Base-by-base conservation (phyloP, 2,113 vertebrate genomes). In the Alligator sinensis region DNA sequence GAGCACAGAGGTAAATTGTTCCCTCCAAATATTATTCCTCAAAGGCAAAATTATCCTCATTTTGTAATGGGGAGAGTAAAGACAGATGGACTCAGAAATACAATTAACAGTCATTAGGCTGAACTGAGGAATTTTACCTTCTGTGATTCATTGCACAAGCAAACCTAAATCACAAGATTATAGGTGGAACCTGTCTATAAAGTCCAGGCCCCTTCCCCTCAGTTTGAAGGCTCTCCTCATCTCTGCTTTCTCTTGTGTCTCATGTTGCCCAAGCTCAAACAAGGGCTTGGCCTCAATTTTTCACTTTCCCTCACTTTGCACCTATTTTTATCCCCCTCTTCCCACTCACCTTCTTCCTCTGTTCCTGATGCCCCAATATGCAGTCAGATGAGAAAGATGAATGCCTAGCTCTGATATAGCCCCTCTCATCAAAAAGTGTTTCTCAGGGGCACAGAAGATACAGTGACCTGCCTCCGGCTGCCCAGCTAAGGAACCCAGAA, bases 1-100 rank as follows among this genome's bases (percentile, higher is more conserved):
- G 25, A 63, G 62, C 38, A 68, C 10, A 58, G 3, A 9, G 19
- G 19, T n/a, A 13, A 5, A 4, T 1, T 0, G 0, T 16, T 34
- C 19, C 17, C 14, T 9, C 30, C 30, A 72, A 74, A 28, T 4
- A 57, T 22, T 61, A 9, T 6, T 21, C 11, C 14, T 24, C 5
- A n/a, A 27, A 21, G 54, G 55, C 11, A 34, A 4, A 2, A 64
- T 21, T 19, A 30, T 27, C 63, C 57, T 66, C 89, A n/a, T 38
- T 47, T 61, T 3, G 22, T 15, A 30, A 60, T 17, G 27, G 2
- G 6, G 38, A 9, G 6, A 13, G 27, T 24, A n/a, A 78, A 80
- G 47, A 38, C 47, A 83, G n/a, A 16, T 15, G 2, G 47, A 47
- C 47, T 9, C 47, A 47, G 47, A 47, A 47, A 47, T 47, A 9